Evolutionary conservation across 2,888 invertebrate genomes (phyloP), one percentile per base, ranked within the genome.

Genomic region (Nephrotoma flavescens): DNA sequence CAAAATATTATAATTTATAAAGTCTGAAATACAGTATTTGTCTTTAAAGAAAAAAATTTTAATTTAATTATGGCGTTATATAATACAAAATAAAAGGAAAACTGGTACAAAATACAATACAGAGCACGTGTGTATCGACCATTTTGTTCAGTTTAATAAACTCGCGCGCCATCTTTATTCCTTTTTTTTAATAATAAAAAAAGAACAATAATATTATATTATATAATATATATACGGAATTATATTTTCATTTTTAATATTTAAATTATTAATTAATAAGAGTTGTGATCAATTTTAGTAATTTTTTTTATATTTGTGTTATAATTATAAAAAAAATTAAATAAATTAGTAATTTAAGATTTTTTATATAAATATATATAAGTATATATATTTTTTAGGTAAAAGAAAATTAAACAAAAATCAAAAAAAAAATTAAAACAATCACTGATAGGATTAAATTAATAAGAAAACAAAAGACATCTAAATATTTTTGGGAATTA

Each of bases 251-350:
- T 9, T 71, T 71, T 71, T 31, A 85, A 85, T 85, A 85, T 44
- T 85, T 42, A 85, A 85, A 44, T 42, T 42, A 85, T 42, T 85
- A 44, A 44, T 44, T 85, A 44, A 44, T 85, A 85, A 85, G 85
- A 85, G 85, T 85, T 85, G 85, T 85, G 85, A 85, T 85, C 85
- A 85, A 85, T 85, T 85, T 42, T 85, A 85, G 42, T 85, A 85
- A 44, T 85, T 85, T 85, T 85, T 85, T 85, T 85, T 85, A 41
- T 85, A 44, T 85, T 31, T 85, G 42, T 85, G 44, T 85, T 85
- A 71, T 71, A 71, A 71, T 71, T 31, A 71, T 71, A 71, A 71
- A 71, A 12, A 71, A 71, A 71, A 71, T 71, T 71, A 31, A 52
- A 52, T 52, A 52, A 71, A 71, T 71, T 71, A 71, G 71, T 71